Evolutionary conservation across 2,113 vertebrate genomes (phyloP).

Genomic region (Cyanoderma ruficeps): DNA sequence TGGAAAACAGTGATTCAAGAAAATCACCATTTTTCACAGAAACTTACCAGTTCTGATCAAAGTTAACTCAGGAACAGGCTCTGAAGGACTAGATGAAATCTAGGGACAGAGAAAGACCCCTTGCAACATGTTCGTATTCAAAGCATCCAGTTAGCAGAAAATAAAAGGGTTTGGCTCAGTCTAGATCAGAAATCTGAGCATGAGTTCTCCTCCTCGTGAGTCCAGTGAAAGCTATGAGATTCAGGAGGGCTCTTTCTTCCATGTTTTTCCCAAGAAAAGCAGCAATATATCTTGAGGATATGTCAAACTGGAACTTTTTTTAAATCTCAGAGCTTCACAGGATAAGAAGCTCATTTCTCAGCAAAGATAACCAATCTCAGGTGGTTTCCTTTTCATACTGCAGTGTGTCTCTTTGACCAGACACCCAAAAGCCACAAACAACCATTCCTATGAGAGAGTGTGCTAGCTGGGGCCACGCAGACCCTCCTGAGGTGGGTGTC

Average conservation of each 20-base stretch:
- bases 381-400: not conserved
- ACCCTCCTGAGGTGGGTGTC: not conserved
- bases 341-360: not conserved
- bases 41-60: not conserved
- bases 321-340: not conserved
- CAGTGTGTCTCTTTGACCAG: not conserved
- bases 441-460: fast-evolving
- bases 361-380: not conserved
- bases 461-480: fast-evolving
- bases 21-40: not conserved
- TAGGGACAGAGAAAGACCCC: not conserved
- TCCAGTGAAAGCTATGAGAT: not conserved
- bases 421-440: not conserved
- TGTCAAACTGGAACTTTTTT: not conserved
- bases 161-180: not conserved
- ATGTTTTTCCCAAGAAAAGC: not conserved
- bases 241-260: not conserved
- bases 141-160: not conserved
- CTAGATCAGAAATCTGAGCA: not conserved
- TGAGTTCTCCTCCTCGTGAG: not conserved
- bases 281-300: not conserved
- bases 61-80: not conserved
- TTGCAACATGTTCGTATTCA: not conserved
- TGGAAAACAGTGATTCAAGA: not conserved
- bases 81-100: not conserved